Evolutionary conservation across 2,113 vertebrate species (phyloP).

Genomic region (Acrocephalus kingi): DNA sequence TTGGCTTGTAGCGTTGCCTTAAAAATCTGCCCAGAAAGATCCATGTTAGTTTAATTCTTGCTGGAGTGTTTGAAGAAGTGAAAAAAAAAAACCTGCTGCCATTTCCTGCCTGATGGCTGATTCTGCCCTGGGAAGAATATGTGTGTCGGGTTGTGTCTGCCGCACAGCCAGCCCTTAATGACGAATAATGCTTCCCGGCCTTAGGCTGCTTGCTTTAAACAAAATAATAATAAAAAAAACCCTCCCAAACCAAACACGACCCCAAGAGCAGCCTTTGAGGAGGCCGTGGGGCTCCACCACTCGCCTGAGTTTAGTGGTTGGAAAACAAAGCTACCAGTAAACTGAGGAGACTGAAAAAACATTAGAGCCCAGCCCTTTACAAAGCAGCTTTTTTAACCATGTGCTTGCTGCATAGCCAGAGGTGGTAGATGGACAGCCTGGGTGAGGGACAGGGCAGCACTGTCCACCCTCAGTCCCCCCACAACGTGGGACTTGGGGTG

Average conservation of each 20-base stretch:
- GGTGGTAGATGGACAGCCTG: neutral
- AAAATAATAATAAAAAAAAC: neutral
- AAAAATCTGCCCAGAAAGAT: conserved; percentile 15
- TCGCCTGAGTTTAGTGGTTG: neutral
- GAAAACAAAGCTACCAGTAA: conserved; percentile 59
- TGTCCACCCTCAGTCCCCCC: fast-evolving
- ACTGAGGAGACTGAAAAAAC: conserved; percentile 26
- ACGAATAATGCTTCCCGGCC: conserved; percentile 42
- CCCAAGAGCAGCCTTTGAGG: conserved; percentile 15
- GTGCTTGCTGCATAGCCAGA: neutral
- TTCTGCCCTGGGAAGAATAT: conserved; percentile 34
- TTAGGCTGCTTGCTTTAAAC: conserved; percentile 14
- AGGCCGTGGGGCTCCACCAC: neutral
- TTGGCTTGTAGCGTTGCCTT: neutral
- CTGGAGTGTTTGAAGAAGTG: conserved; percentile 1
- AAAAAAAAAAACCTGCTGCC: neutral
- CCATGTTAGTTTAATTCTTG: conserved; percentile 39
- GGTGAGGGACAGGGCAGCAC: neutral
- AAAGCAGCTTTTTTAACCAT: neutral
- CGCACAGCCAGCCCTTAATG: neutral
- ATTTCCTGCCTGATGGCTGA: conserved; percentile 54
- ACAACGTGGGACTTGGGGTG: fast-evolving
- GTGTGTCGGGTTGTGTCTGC: neutral
- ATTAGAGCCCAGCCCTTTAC: neutral
- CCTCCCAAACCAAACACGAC: conserved; percentile 41